These are phyloP conservation scores for Eulemur mongoz DNA, from an alignment of 2,797 vertebrate genomes.

Conservation along the genomic window DNA sequence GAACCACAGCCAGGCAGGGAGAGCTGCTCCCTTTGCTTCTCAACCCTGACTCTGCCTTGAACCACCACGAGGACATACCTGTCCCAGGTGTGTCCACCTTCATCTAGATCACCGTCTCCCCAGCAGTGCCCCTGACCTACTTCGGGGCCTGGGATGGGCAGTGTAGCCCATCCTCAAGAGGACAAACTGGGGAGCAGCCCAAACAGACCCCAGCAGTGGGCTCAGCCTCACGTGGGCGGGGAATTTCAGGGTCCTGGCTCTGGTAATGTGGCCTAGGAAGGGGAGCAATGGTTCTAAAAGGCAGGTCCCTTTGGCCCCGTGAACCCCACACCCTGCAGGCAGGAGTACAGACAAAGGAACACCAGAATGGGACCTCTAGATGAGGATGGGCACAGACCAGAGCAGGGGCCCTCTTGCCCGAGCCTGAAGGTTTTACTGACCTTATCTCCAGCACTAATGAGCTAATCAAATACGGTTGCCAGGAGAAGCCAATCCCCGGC, in stretches of 20 bases:
- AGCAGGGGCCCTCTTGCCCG: not conserved
- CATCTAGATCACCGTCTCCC: not conserved
- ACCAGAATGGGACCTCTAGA: not conserved
- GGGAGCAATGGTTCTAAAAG: not conserved
- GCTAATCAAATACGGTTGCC: not conserved
- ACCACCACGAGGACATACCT: not conserved
- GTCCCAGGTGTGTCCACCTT: not conserved
- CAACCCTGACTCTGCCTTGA: not conserved
- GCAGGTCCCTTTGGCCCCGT: not conserved
- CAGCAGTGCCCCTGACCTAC: not conserved
- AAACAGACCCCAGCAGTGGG: not conserved
- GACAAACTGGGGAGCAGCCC: not conserved
- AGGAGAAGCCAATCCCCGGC: not conserved
- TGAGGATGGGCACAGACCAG: not conserved
- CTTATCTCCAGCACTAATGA: conserved; percentile 1
- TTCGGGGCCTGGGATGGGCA: not conserved
- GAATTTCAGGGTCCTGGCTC: not conserved
- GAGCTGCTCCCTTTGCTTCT: not conserved
- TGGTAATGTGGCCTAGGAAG: not conserved
- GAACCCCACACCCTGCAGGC: not conserved
- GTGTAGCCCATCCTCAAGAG: not conserved
- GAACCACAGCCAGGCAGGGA: not conserved
- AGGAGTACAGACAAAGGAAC: not conserved
- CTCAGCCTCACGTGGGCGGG: not conserved
- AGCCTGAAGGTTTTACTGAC: not conserved